Conservation (phyloP, 1,140 invertebrate species). For the Branchinecta lindahli region DNA sequence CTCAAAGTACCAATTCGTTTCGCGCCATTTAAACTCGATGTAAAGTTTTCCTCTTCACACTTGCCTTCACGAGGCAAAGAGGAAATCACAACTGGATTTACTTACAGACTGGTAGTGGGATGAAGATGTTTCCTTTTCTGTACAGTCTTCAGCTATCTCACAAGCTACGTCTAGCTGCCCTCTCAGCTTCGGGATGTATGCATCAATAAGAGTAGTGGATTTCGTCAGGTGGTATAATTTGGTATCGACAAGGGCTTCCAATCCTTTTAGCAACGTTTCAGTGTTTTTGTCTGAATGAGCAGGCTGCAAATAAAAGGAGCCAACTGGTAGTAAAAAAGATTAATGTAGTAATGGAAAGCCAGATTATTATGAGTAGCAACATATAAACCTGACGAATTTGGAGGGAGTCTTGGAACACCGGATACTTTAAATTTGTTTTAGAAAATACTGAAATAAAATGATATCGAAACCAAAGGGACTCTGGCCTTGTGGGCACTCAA, state of each 20-base stretch:
- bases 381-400: too few species aligned
- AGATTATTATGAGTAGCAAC: too few species aligned
- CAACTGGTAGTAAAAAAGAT: too few species aligned
- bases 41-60: neutral
- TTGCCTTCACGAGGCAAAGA: neutral
- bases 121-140: too few species aligned
- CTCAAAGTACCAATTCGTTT: neutral
- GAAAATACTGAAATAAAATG: too few species aligned
- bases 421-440: too few species aligned
- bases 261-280: neutral
- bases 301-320: neutral
- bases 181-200: neutral
- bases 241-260: neutral
- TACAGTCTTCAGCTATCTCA: neutral
- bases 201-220: neutral
- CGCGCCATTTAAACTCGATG: neutral
- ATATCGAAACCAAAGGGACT: too few species aligned
- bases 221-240: neutral
- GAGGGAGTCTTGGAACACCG: too few species aligned
- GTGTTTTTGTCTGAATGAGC: neutral
- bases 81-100: neutral
- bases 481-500: too few species aligned
- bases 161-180: neutral
- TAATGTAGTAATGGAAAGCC: too few species aligned
- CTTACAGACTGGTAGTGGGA: neutral